These are phyloP conservation scores for Paramuricea clavata DNA, from an alignment of 92 coral and sea anemone genomes.

Conservation along the genomic window DNA sequence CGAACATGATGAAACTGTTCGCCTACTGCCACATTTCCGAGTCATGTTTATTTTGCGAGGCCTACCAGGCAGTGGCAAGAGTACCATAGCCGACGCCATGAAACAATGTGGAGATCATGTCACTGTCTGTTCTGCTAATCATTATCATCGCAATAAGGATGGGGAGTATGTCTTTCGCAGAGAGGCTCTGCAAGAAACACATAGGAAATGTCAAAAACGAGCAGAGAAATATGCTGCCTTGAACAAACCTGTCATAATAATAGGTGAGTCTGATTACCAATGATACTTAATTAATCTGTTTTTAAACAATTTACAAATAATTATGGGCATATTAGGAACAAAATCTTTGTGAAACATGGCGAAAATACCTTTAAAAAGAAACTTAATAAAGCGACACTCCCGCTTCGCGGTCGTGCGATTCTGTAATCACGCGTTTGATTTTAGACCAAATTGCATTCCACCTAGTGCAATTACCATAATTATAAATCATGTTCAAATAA, in stretches of 20 bases:
- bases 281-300: no score
- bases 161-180: slow-evolving; percentile 61
- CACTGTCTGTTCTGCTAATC: slow-evolving; percentile 65
- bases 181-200: slow-evolving; percentile 56
- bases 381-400: no score
- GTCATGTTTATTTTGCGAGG: slow-evolving; percentile 71
- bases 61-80: slow-evolving; percentile 71
- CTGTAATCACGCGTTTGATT: no score
- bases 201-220: slow-evolving; percentile 45
- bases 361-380: no score
- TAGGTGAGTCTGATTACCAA: slow-evolving; percentile 33
- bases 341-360: no score
- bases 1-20: slow-evolving; percentile 27
- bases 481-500: no score
- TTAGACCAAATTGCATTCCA: no score
- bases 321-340: no score
- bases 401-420: no score
- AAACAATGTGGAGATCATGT: slow-evolving; percentile 48
- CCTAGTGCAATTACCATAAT: no score
- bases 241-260: slow-evolving; percentile 46
- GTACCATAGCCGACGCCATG: slow-evolving; percentile 39
- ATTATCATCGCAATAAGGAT: slow-evolving; percentile 26
- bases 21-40: slow-evolving; percentile 58
- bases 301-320: no score
- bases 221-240: slow-evolving; percentile 46